Evolutionary conservation across 2,113 vertebrate species (phyloP), one percentile per base, ranked within the genome.

Genomic region (Benthochromis sp.): DNA sequence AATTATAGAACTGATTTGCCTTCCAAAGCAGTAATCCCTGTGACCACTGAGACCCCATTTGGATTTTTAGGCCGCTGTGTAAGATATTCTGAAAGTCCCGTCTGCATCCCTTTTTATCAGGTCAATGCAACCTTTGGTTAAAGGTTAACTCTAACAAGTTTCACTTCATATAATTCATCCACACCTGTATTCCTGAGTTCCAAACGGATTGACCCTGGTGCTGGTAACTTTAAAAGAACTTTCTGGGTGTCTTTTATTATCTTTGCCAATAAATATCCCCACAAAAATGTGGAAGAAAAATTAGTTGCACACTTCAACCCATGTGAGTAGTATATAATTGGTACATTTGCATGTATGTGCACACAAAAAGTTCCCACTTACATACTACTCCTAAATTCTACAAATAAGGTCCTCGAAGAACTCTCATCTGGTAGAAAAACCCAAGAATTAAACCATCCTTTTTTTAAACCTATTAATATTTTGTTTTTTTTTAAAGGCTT

Each of bases 271-370:
- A 24, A 24, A 71, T 71, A 4, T 71, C n/a, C 12, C 66, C 3
- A 43, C 36, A 71, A 43, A 71, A 43, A 71, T 9, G 36, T 43
- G 38, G n/a, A 11, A 21, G 19, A 69, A 40, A 40, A 13, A 8
- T 0, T 69, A 4, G 19, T 40, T 69, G 36, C 4, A 4, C 36
- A 69, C 11, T 69, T 69, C 7, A 69, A 40, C 36, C 0, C 63
- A 63, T 66, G 17, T 66, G 4, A 38, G 61, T 66, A 38, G 34
- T 66, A 66, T 38, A 38, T 38, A 66, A 38, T 5, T 66, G 19
- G 61, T 12, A 13, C 10, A 19, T 66, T 66, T 38, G 4, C 61
- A n/a, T 66, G 17, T 66, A 66, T 0, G 17, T 12, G 31, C 31
- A 38, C 31, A 66, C 61, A n/a, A 66, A 63, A 38, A n/a, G 31